These are phyloP conservation scores for Diplodus sargus DNA, from an alignment of 2,797 vertebrate genomes.

Conservation along the genomic window DNA sequence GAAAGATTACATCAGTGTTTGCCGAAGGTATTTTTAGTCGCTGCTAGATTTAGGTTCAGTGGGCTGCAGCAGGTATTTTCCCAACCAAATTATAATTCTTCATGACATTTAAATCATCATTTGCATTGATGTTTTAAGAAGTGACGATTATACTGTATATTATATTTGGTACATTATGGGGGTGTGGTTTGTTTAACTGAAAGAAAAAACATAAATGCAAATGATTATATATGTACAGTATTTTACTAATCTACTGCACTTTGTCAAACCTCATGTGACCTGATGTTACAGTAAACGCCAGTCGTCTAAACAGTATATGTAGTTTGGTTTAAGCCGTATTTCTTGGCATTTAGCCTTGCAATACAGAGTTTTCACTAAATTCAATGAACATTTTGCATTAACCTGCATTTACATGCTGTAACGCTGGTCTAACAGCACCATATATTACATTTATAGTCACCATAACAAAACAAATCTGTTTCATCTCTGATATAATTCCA, in stretches of 20 bases:
- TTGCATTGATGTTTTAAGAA: constrained; percentile 57
- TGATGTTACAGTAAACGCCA: constrained; percentile 3
- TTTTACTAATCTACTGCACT: constrained; percentile 15
- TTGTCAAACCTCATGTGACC: constrained; percentile 1
- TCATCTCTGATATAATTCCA: too few relatives aligned
- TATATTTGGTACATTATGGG: constrained; percentile 24
- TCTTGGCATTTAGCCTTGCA: too few relatives aligned
- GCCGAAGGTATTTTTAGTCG: constrained; percentile 69
- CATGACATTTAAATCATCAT: constrained; percentile 54
- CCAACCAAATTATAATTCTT: constrained; percentile 54
- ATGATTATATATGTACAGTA: constrained; percentile 18
- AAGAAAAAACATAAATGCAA: constrained; percentile 36
- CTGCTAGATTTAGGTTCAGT: constrained; percentile 47
- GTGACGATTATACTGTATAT: constrained; percentile 29
- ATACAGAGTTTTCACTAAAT: too few relatives aligned
- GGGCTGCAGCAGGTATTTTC: constrained; percentile 69
- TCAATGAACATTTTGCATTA: too few relatives aligned
- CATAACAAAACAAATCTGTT: too few relatives aligned
- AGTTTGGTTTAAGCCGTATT: background rate
- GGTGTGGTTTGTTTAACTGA: constrained; percentile 27
- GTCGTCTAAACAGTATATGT: constrained; percentile 12
- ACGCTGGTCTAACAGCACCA: too few relatives aligned
- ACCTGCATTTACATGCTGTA: too few relatives aligned
- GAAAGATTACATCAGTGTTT: constrained; percentile 76
- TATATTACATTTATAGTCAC: too few relatives aligned